Evolutionary conservation across 2,888 invertebrate species (phyloP).

Genomic region (Neuroscelio doddi): DNA sequence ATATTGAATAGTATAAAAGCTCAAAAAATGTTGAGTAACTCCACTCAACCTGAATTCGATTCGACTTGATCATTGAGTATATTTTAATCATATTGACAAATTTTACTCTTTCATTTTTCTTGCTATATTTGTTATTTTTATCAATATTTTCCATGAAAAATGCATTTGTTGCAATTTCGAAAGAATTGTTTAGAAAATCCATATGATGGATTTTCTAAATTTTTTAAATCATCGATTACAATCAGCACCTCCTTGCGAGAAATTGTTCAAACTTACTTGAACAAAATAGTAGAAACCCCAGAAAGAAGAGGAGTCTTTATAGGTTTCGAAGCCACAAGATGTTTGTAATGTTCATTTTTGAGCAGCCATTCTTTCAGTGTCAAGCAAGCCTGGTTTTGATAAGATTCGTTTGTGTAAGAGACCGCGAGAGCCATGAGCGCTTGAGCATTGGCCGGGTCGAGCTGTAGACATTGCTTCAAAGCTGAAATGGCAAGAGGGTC

Average conservation of each 20-base stretch:
- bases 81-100: too few species aligned
- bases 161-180: too few species aligned
- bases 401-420: constrained; percentile 96
- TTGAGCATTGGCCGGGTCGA: constrained; percentile 85
- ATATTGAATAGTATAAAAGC: too few species aligned
- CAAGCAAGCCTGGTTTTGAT: constrained; percentile 90
- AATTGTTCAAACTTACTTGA: constrained; percentile 66
- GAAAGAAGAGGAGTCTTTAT: constrained; percentile 60
- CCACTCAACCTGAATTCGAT: too few species aligned
- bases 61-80: too few species aligned
- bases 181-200: too few species aligned
- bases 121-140: too few species aligned
- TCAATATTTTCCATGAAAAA: too few species aligned
- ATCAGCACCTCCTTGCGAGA: constrained; percentile 1
- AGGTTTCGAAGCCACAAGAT: constrained; percentile 78
- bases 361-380: constrained; percentile 85
- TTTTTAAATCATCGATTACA: too few species aligned
- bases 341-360: constrained; percentile 86
- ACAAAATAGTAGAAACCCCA: constrained; percentile 70
- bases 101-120: too few species aligned
- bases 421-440: constrained; percentile 94
- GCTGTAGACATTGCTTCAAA: constrained; percentile 85
- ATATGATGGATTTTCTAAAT: too few species aligned
- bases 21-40: too few species aligned
- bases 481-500: constrained; percentile 95